These are phyloP conservation scores for Lordiphosa collinella DNA, from an alignment of 1,140 invertebrate genomes.

Conservation along the genomic window DNA sequence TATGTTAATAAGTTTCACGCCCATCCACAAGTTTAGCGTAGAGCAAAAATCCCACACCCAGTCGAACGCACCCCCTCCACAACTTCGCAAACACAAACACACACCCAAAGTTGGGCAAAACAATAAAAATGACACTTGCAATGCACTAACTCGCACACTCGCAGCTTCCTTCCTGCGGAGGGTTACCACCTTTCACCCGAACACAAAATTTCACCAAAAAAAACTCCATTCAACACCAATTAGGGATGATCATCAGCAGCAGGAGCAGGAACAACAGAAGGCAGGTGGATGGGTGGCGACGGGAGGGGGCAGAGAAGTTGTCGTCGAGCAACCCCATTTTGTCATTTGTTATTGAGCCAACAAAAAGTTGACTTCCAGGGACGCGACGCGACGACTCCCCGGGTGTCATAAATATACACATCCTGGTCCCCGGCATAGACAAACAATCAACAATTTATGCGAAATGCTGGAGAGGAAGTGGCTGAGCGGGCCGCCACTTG, in stretches of 20 bases:
- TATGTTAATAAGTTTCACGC: constrained; percentile 66
- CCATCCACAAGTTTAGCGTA: constrained; percentile 39
- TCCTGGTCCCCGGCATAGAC: constrained; percentile 53
- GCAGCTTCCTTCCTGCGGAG: constrained; percentile 34
- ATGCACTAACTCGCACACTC: constrained; percentile 13
- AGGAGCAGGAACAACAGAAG: constrained; percentile 10
- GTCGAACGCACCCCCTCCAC: background rate
- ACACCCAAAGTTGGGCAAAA: background rate
- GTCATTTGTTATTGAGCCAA: constrained; percentile 67
- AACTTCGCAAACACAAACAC: no score
- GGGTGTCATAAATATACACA: constrained; percentile 64
- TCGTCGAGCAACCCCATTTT: constrained; percentile 58
- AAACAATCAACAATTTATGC: constrained; percentile 77
- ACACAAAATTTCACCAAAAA: constrained; percentile 38
- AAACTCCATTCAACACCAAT: constrained; percentile 69
- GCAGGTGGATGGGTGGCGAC: background rate
- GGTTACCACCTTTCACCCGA: constrained; percentile 56
- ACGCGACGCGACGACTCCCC: constrained; percentile 21
- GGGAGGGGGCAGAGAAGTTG: constrained; percentile 19
- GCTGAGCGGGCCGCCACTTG: constrained; percentile 30
- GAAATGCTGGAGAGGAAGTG: constrained; percentile 21
- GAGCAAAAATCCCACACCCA: constrained; percentile 13
- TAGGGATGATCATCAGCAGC: constrained; percentile 55
- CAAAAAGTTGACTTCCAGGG: constrained; percentile 50
- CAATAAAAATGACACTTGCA: constrained; percentile 5